phyloP scores from a whole-genome alignment of 2,113 vertebrate genomes.

The Antechinus flavipes region DNA sequence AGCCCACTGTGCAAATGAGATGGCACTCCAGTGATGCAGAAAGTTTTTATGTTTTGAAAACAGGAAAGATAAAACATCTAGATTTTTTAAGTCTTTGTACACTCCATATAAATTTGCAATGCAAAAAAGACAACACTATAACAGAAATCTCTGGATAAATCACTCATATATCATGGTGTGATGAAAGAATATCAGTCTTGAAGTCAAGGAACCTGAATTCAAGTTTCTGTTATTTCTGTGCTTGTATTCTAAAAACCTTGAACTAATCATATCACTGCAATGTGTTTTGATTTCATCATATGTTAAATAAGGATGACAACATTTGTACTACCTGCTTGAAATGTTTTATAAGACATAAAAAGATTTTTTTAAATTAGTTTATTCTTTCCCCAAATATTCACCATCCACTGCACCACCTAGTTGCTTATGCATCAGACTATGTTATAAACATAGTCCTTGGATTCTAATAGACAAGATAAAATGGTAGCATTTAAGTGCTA shows the following conservation, averaged over 20 bases:
- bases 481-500: background rate
- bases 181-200: background rate
- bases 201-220: background rate
- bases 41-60: background rate
- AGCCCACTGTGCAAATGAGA: background rate
- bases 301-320: background rate
- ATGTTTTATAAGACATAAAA: background rate
- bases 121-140: constrained; percentile 44
- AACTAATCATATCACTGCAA: background rate
- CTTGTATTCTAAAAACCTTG: background rate
- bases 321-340: background rate
- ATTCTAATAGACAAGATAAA: background rate
- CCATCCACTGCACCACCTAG: no score
- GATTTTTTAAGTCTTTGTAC: background rate
- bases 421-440: background rate
- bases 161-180: background rate
- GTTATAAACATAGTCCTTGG: background rate
- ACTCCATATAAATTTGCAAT: constrained; percentile 25
- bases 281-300: background rate
- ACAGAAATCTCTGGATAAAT: constrained; percentile 25
- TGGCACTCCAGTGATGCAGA: background rate
- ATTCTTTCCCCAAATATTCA: background rate
- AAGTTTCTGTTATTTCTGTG: background rate
- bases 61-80: background rate
- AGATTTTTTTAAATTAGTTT: background rate